Base-by-base conservation (phyloP, 1,140 invertebrate species). In the Leguminivora glycinivorella region DNA sequence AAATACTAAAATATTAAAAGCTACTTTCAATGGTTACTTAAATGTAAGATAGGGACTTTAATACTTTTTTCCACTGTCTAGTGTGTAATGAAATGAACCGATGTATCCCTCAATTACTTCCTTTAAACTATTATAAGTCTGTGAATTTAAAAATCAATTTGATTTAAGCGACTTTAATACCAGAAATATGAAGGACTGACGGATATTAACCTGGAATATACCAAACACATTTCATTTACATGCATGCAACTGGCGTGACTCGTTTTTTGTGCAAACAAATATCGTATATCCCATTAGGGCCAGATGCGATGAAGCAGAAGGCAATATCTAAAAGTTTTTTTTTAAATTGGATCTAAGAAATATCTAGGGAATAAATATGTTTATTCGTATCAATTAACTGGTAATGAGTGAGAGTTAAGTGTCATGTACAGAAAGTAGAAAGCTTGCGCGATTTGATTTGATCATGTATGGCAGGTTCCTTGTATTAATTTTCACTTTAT, bases 211-310 rank as follows among this genome's bases (percentile, higher is more conserved):
- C 47, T 5, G 47, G 19, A 52, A 52, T 52, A 22, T 22, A n/a
- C 17, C 47, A 9, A 19, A 52, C n/a, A 19, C 47, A 52, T 52
- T 52, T 52, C 47, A 52, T 52, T 52, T 52, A 52, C 47, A 52
- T 52, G 47, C 47, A 52, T 52, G 47, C 47, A 52, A 52, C 47
- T 52, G 47, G 47, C 47, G 47, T 52, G 19, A 7, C 19, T 52
- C 47, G 19, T 52, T 52, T 52, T 52, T 52, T 52, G 47, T 52
- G 22, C 47, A 52, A 52, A 52, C 47, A 52, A 22, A 52, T 52
- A 52, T 52, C 43, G 43, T 19, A 52, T 52, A 52, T 52, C 47
- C 47, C 47, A 52, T 52, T 52, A 52, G 47, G 22, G 19, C 19
- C 40, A 52, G 47, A 52, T 52, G 47, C 47, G 47, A 52, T 22